Evolutionary conservation across 2,113 vertebrate species (phyloP).

Genomic region (Phylloscopus trochiloides): DNA sequence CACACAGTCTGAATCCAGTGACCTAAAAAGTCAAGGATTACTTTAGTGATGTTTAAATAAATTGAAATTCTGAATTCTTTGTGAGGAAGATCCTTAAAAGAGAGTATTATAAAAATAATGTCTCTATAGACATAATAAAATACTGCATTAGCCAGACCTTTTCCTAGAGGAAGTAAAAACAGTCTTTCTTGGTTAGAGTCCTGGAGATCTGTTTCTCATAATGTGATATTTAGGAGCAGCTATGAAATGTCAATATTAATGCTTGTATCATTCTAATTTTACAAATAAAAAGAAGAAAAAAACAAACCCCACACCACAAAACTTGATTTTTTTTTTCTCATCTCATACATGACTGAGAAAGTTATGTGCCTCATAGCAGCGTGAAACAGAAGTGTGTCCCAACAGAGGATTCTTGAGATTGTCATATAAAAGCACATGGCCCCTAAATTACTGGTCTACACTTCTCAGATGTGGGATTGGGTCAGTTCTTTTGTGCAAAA

Average conservation of each 20-base stretch:
- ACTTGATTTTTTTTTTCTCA: neutral
- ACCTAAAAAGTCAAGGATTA: neutral
- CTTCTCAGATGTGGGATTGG: neutral
- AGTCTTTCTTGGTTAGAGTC: neutral
- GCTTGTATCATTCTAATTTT: neutral
- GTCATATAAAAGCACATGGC: conserved; percentile 20
- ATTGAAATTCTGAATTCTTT: neutral
- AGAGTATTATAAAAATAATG: neutral
- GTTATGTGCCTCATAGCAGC: neutral
- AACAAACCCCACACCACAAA: accelerated
- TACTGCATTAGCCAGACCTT: neutral
- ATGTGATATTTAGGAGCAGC: conserved; percentile 8
- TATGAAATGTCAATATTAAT: conserved; percentile 24
- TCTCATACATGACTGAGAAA: conserved; percentile 11
- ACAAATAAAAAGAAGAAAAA: neutral
- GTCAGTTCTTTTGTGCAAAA: neutral
- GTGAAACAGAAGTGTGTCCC: neutral
- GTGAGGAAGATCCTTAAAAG: neutral
- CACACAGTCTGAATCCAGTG: neutral
- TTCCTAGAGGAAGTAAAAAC: conserved; percentile 6
- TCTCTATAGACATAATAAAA: conserved; percentile 1
- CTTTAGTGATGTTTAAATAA: neutral
- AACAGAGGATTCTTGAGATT: conserved; percentile 2
- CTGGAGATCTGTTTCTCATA: conserved; percentile 17
- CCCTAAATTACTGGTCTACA: conserved; percentile 2